phyloP scores from a whole-genome alignment of 2,113 vertebrate genomes.

The Actenoides hombroni region DNA sequence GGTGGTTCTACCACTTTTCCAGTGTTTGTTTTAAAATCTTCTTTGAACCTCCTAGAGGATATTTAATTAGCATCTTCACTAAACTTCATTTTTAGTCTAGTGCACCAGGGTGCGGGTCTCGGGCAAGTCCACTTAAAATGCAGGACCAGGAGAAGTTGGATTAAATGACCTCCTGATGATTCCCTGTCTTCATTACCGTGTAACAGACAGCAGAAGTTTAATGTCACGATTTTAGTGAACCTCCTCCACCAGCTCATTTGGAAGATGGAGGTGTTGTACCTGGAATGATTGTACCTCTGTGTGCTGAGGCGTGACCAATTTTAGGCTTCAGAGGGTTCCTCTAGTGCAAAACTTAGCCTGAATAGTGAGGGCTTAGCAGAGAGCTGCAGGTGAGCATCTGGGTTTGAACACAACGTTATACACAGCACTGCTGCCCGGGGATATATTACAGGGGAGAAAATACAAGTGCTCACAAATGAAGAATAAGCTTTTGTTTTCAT shows the following conservation, averaged over 20 bases:
- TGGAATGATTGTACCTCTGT: not conserved
- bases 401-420: not conserved
- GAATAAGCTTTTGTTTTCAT: constrained; percentile 51
- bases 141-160: not conserved
- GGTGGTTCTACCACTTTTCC: not conserved
- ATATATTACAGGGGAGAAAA: not conserved
- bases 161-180: not conserved
- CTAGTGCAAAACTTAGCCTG: not conserved
- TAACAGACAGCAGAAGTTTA: not conserved
- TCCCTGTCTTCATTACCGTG: not conserved
- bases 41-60: not conserved
- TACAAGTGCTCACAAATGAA: not conserved
- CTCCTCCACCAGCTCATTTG: not conserved
- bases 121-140: not conserved
- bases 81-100: not conserved
- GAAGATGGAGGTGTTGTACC: rapidly evolving
- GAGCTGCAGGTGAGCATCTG: not conserved
- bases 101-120: not conserved
- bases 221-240: not conserved
- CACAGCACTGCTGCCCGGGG: not conserved
- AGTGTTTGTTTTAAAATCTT: not conserved
- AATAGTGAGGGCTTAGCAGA: not conserved
- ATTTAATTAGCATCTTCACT: not conserved
- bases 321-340: not conserved
- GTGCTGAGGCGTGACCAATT: not conserved